phyloP scores from a whole-genome alignment of 2,797 vertebrate genomes.

The Benthosema pterotum region DNA sequence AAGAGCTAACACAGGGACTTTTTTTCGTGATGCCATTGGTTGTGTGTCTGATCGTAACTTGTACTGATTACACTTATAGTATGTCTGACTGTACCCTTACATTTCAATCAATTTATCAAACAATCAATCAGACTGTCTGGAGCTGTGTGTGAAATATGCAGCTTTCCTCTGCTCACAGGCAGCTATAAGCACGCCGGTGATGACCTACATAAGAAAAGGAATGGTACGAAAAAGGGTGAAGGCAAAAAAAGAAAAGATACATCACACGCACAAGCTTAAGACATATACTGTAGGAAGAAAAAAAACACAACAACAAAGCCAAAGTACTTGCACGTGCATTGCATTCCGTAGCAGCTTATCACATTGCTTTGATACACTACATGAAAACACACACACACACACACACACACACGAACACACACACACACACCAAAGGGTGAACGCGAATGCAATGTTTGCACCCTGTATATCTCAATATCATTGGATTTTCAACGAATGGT shows the following conservation, averaged over 20 bases:
- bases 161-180: constrained; percentile 42
- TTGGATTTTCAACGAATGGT: no score
- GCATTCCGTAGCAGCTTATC: not conserved
- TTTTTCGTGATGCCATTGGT: no score
- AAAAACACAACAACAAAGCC: no score
- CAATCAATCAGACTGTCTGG: constrained; percentile 50
- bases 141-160: constrained; percentile 32
- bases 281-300: not conserved
- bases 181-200: constrained; percentile 19
- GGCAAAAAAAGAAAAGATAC: not conserved
- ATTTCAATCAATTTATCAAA: no score
- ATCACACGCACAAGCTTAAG: not conserved
- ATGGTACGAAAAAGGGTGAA: constrained; percentile 6
- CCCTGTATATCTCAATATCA: no score
- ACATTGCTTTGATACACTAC: not conserved
- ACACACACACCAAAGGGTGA: not conserved
- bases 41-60: no score
- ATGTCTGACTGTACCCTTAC: no score
- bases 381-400: not conserved
- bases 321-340: not conserved
- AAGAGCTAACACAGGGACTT: no score
- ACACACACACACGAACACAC: not conserved
- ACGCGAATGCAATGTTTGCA: no score
- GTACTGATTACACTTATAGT: no score
- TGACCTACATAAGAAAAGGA: constrained; percentile 73